phyloP scores from a whole-genome alignment of 2,888 invertebrate species.

The Lacanobia oleracea region DNA sequence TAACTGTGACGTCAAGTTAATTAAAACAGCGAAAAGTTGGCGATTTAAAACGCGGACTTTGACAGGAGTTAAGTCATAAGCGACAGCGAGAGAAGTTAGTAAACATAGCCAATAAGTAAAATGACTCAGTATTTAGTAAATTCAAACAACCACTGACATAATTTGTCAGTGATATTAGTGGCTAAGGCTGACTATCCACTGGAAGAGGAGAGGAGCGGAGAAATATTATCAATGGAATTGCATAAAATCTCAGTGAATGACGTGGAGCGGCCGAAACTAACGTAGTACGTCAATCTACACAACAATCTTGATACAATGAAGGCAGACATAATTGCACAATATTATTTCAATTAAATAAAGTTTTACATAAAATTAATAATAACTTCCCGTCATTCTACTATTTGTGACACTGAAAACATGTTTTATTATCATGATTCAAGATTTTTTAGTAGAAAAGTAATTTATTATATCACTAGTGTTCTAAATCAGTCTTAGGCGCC shows the following conservation, averaged over 20 bases:
- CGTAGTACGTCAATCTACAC: not conserved
- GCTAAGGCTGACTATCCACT: too few species aligned
- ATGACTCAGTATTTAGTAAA: not conserved
- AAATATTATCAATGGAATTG: too few species aligned
- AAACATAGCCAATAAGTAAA: not conserved
- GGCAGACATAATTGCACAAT: not conserved
- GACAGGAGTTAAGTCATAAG: conserved; percentile 33
- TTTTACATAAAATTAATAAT: not conserved
- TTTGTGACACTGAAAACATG: conserved; percentile 5
- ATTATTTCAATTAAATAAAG: not conserved
- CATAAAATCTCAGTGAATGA: too few species aligned
- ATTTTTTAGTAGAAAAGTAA: conserved; percentile 1
- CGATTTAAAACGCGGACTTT: conserved; percentile 81
- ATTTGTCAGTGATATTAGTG: too few species aligned
- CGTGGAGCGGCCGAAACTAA: too few species aligned
- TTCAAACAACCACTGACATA: too few species aligned
- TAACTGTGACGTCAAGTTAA: conserved; percentile 88
- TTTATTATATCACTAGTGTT: conserved; percentile 33
- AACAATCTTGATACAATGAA: not conserved
- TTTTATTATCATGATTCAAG: conserved; percentile 14
- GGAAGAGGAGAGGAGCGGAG: too few species aligned
- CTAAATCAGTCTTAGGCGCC: conserved; percentile 38
- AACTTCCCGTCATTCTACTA: not conserved
- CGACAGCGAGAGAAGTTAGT: conserved; percentile 37
- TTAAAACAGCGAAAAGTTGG: conserved; percentile 88